Percentiles rank a stretch among this genome's conserved stretches.
These are phyloP conservation scores for Drosophila lacicola DNA, from an alignment of 2,888 invertebrate species.

Conservation along the genomic window DNA sequence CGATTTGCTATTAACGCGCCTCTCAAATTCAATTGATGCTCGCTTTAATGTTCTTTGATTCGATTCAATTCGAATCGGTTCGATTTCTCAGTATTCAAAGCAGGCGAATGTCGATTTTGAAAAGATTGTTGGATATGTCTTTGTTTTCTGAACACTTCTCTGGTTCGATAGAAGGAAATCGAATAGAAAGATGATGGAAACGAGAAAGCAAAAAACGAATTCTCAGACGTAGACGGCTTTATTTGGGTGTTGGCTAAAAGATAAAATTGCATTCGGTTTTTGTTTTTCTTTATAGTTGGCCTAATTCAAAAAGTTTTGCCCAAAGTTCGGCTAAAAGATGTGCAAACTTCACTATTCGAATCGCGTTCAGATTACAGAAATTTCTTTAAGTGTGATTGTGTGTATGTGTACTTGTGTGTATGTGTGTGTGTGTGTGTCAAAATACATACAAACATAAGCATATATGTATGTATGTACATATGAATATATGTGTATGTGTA, in stretches of 20 bases:
- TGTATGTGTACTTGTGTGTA: not conserved
- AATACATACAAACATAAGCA: conserved; percentile 19
- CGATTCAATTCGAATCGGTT: conserved; percentile 2
- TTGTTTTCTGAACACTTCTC: conserved; percentile 38
- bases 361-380: conserved; percentile 21
- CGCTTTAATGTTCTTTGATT: too few species aligned
- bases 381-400: not conserved
- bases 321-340: conserved; percentile 28
- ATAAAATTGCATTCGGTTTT: conserved; percentile 20
- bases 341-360: conserved; percentile 22
- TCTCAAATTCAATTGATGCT: conserved; percentile 1
- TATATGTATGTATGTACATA: conserved; percentile 35
- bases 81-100: conserved; percentile 5
- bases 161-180: conserved; percentile 22
- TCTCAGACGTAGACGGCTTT: conserved; percentile 13
- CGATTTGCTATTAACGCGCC: conserved; percentile 2
- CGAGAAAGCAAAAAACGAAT: conserved; percentile 2
- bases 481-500: conserved; percentile 14
- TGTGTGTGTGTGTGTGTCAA: not conserved
- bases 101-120: conserved; percentile 25
- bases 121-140: conserved; percentile 58
- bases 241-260: conserved; percentile 25
- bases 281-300: conserved; percentile 8
- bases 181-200: not conserved
- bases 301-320: conserved; percentile 12